phyloP scores from a whole-genome alignment of 2,888 invertebrate genomes.

The Deilephila elpenor region DNA sequence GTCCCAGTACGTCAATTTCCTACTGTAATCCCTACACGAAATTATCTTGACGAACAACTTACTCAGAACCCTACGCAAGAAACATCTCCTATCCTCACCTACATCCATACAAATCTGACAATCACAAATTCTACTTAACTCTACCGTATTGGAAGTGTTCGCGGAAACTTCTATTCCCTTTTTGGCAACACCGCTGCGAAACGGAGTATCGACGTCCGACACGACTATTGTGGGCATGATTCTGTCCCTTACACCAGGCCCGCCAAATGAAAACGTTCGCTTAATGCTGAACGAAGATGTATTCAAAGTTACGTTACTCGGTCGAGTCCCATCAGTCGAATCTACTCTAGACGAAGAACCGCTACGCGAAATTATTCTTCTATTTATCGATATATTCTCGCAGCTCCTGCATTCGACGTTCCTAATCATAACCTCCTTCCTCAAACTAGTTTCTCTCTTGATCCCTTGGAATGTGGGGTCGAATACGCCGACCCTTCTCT shows the following conservation, averaged over 20 bases:
- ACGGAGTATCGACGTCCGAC: conserved; percentile 44
- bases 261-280: conserved; percentile 41
- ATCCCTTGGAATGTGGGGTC: conserved; percentile 54
- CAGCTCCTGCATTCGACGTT: conserved; percentile 62
- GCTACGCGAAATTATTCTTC: conserved; percentile 41
- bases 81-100: conserved; percentile 50
- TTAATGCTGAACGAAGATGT: conserved; percentile 47
- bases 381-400: conserved; percentile 54
- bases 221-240: conserved; percentile 53
- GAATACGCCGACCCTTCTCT: conserved; percentile 58
- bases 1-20: conserved; percentile 67
- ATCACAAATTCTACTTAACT: conserved; percentile 68
- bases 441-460: conserved; percentile 58
- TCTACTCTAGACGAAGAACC: conserved; percentile 39
- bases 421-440: conserved; percentile 64
- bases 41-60: conserved; percentile 66
- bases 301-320: conserved; percentile 32
- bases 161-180: conserved; percentile 45
- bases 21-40: conserved; percentile 58
- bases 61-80: conserved; percentile 60
- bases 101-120: conserved; percentile 75
- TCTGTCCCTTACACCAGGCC: conserved; percentile 33
- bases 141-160: conserved; percentile 66
- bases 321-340: conserved; percentile 23
- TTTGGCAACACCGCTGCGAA: conserved; percentile 59